These are phyloP conservation scores for Nothura maculosa DNA, from an alignment of 2,797 vertebrate genomes.

Conservation along the genomic window DNA sequence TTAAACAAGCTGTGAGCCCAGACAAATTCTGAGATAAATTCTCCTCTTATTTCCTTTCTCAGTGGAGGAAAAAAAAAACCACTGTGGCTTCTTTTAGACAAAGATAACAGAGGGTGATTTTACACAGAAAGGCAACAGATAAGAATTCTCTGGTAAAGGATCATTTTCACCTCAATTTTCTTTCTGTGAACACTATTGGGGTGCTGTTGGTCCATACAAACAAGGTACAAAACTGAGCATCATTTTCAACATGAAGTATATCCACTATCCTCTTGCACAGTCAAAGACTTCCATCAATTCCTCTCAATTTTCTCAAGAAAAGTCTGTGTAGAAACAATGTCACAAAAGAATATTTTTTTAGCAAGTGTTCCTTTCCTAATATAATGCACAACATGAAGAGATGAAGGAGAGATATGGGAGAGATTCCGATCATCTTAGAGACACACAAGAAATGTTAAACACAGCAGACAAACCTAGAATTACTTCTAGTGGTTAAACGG, in stretches of 20 bases:
- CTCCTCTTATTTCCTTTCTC: conserved; percentile 9
- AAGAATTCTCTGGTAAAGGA: neutral
- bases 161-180: neutral
- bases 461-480: neutral
- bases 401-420: neutral
- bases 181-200: neutral
- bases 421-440: neutral
- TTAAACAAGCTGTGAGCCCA: conserved; percentile 44
- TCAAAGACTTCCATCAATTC: neutral
- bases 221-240: neutral
- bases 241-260: neutral
- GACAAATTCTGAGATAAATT: conserved; percentile 27
- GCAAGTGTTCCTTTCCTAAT: neutral
- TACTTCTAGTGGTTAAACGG: neutral
- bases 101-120: neutral
- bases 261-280: neutral
- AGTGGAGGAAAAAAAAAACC: neutral
- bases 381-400: fast-evolving
- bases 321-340: neutral
- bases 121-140: neutral
- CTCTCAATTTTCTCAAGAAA: neutral
- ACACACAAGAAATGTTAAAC: neutral
- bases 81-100: neutral
- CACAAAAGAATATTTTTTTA: neutral
- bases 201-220: neutral